Percentiles rank a stretch among this genome's conserved stretches.
phyloP scores from a whole-genome alignment of 2,888 invertebrate species.

The Ceriagrion tenellum region DNA sequence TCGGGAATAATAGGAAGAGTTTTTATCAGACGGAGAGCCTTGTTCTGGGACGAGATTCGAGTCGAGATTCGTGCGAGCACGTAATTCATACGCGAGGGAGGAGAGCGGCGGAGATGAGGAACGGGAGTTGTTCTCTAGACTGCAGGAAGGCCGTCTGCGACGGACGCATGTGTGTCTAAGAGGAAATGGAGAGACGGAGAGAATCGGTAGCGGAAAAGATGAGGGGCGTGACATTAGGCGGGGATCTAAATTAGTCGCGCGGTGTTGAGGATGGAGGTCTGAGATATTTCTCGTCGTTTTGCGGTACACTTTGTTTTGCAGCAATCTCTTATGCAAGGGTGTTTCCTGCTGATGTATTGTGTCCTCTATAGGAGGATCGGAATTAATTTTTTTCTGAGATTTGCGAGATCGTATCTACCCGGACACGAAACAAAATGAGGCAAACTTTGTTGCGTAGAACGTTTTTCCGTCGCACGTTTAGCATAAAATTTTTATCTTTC shows the following conservation, averaged over 20 bases:
- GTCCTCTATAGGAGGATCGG: too few species aligned
- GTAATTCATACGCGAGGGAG: background rate
- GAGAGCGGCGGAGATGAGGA: background rate
- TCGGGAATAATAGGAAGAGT: background rate
- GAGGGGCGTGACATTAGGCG: background rate
- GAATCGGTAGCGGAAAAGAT: background rate
- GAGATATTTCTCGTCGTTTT: background rate
- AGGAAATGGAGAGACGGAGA: background rate
- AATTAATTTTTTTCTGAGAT: too few species aligned
- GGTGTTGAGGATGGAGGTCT: background rate
- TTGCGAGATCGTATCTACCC: too few species aligned
- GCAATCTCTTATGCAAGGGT: background rate
- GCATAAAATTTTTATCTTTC: too few species aligned
- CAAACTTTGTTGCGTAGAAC: too few species aligned
- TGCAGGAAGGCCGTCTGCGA: background rate
- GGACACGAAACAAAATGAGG: too few species aligned
- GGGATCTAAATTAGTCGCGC: background rate
- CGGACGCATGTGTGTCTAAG: background rate
- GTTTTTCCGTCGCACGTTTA: too few species aligned
- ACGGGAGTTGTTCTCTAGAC: background rate
- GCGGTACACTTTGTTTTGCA: background rate
- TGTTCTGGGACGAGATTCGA: background rate
- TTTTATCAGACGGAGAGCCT: background rate
- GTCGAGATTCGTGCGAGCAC: background rate
- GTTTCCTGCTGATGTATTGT: background rate